A percentile compares a stretch with the other conserved stretches of the same genome.
Conservation (phyloP, 1,140 invertebrate species). For the Drosophila fuyamai region DNA sequence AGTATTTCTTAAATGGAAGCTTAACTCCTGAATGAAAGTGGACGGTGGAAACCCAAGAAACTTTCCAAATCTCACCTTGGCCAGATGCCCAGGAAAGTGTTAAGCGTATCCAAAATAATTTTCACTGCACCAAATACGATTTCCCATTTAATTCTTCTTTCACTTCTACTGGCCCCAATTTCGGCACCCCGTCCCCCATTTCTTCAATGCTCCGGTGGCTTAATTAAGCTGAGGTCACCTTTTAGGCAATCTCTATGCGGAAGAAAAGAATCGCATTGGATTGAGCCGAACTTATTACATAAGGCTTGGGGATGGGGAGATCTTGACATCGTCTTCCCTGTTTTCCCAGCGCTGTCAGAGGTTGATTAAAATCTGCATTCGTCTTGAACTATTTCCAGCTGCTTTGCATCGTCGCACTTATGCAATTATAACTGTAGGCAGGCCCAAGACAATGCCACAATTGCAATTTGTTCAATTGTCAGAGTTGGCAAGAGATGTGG, state of each 20-base stretch:
- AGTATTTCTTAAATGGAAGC: background rate
- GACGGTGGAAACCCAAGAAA: constrained; percentile 10
- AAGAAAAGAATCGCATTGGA: constrained; percentile 26
- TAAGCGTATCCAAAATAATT: constrained; percentile 50
- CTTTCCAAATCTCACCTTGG: constrained; percentile 49
- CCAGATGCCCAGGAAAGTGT: constrained; percentile 43
- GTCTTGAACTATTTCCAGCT: constrained; percentile 3
- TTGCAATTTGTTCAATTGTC: constrained; percentile 54
- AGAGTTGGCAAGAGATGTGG: constrained; percentile 33
- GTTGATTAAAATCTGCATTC: constrained; percentile 30
- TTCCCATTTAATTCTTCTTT: constrained; percentile 44
- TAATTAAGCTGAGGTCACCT: constrained; percentile 45
- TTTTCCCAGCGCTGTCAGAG: constrained; percentile 39
- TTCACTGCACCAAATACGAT: constrained; percentile 52
- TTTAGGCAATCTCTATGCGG: constrained; percentile 25
- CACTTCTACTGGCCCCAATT: constrained; percentile 27
- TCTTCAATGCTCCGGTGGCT: constrained; percentile 36
- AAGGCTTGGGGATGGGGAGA: background rate
- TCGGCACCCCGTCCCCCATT: background rate
- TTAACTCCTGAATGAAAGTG: background rate
- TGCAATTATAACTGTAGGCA: constrained; percentile 54
- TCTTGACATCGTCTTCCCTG: constrained; percentile 31
- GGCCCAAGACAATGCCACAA: constrained; percentile 49
- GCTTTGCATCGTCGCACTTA: constrained; percentile 52
- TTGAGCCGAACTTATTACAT: constrained; percentile 12